Evolutionary conservation across 2,888 invertebrate species (phyloP), one percentile per base, ranked within the genome.

Genomic region (Clivina fossor): DNA sequence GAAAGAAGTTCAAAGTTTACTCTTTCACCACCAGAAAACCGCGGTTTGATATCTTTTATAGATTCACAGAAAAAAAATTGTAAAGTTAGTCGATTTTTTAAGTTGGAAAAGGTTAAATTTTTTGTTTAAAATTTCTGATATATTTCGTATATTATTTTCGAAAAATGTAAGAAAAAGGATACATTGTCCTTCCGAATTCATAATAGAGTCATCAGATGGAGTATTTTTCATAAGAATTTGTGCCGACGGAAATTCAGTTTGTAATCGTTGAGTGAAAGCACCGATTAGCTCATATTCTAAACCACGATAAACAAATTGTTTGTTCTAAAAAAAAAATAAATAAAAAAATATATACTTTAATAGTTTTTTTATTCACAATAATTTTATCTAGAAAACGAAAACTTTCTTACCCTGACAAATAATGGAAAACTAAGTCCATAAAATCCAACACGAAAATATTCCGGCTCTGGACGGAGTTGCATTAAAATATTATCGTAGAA

Each of bases 381-480:
- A n/a, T n/a, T n/a, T n/a, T n/a, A n/a, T n/a, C n/a, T n/a, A n/a
- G n/a, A n/a, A n/a, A n/a, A n/a, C n/a, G n/a, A n/a, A n/a, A n/a
- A n/a, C n/a, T n/a, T n/a, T n/a, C 85, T 79, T 76, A 95, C 95
- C 75, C 94, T 81, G 37, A 96, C 90, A 75, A 96, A 96, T n/a
- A 92, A 76, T 2, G 96, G 96, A 70, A 95, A 91, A 30, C 90
- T 90, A 66, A 90, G 83, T 13, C 96, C 97, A 68, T 93, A 96
- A 74, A 94, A 97, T 5, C 94, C 95, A 47, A 97, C 96, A 44
- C 94, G 79, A 72, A 95, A 97, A 72, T 96, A 97, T 72, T 95
- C 93, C 0, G 94, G 94, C 68, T 95, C 94, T 0, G 92, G 93
- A 58, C 96, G 78, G 44, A 93, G 77, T 69, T 93, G 86, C 3